Conservation (phyloP, 92 coral and sea anemone genomes). For the Pocillopora grandis region DNA sequence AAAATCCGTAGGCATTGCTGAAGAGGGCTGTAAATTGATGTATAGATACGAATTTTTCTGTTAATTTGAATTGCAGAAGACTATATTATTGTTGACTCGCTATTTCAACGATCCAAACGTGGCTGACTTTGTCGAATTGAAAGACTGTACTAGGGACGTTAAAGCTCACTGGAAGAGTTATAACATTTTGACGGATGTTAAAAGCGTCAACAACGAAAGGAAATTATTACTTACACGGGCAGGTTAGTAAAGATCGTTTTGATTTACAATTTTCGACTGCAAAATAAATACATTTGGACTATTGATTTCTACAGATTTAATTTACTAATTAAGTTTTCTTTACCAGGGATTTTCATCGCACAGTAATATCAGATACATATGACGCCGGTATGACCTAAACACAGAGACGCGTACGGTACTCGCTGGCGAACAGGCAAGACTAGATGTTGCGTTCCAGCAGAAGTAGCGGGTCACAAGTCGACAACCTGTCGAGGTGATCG, state of each 20-base stretch:
- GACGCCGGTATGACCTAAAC: conserved; percentile 40
- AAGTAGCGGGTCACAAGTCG: conserved; percentile 44
- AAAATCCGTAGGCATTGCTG: no score
- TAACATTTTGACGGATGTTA: conserved; percentile 31
- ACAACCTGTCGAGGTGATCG: conserved; percentile 39
- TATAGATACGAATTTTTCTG: no score
- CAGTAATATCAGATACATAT: conserved; percentile 39
- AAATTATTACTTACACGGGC: conserved; percentile 48
- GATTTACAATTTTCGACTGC: background rate
- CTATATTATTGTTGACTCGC: no score
- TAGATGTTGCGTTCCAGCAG: conserved; percentile 51
- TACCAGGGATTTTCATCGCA: conserved; percentile 36
- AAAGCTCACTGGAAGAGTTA: conserved; percentile 29
- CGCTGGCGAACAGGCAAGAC: conserved; percentile 57
- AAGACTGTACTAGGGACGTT: conserved; percentile 38
- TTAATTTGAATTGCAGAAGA: no score
- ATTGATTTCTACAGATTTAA: background rate
- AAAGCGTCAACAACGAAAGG: conserved; percentile 42
- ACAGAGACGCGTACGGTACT: conserved; percentile 40
- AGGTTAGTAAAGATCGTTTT: conserved; percentile 31
- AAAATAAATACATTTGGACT: no score
- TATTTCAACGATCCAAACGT: background rate
- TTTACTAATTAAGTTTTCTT: background rate
- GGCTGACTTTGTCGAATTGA: conserved; percentile 19
- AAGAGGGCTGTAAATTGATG: no score